Conservation (phyloP, 2,113 vertebrate genomes). For the Hippocampus barbouri region DNA sequence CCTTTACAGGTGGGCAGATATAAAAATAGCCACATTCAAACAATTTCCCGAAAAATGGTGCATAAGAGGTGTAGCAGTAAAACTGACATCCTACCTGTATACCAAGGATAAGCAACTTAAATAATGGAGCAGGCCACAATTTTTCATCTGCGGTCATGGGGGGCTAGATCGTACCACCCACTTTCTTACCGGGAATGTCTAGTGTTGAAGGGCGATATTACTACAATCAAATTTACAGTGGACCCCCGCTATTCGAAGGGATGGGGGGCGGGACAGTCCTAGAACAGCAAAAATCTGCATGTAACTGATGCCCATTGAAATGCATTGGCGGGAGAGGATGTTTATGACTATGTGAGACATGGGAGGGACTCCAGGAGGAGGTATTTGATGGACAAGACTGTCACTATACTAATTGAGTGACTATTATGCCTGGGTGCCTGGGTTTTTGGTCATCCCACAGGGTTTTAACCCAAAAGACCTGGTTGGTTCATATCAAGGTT, state of each 20-base stretch:
- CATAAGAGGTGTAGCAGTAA: background rate
- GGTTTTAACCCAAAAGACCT: background rate
- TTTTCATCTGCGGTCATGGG: background rate
- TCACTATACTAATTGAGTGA: background rate
- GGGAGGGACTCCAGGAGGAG: background rate
- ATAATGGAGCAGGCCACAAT: too few relatives aligned
- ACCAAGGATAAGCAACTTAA: background rate
- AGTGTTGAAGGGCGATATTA: background rate
- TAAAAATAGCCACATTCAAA: background rate
- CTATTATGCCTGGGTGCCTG: background rate
- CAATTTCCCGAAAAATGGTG: background rate
- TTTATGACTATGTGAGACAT: too few relatives aligned
- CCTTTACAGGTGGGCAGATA: background rate
- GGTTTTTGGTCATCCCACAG: background rate
- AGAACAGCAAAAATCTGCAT: too few relatives aligned
- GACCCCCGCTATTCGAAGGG: too few relatives aligned
- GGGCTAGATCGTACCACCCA: background rate
- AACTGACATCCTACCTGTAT: background rate
- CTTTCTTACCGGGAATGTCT: too few relatives aligned
- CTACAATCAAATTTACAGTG: background rate
- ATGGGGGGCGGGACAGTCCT: too few relatives aligned
- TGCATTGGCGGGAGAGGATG: too few relatives aligned
- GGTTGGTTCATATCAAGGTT: background rate
- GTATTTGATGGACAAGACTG: background rate
- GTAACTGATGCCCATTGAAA: too few relatives aligned